Evolutionary conservation across 2,888 invertebrate genomes (phyloP), one percentile per base, ranked within the genome.

Genomic region (Tetranychus piercei): DNA sequence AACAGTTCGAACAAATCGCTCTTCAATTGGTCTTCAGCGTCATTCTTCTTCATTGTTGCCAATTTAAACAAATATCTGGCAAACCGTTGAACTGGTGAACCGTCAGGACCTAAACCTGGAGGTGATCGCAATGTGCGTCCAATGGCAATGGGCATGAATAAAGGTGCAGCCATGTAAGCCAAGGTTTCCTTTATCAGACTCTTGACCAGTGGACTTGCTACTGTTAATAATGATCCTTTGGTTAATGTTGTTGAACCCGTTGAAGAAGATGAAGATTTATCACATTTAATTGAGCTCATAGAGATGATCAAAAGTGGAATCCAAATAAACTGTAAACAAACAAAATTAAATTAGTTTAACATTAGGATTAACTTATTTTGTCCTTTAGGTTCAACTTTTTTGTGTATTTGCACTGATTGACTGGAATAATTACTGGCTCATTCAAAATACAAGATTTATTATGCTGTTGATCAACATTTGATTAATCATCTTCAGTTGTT

Each of bases 71-170:
- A 11, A 44, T 43, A 71, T 15, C 72, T 1, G 3, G 22, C 72
- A 23, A 71, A 44, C 6, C 72, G 72, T 22, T 44, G 44, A 3
- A 71, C 23, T 9, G 44, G 43, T 22, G 43, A n/a, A 9, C 20
- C 43, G 11, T 71, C 72, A 43, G 34, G 72, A 15, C 43, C 43
- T 23, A 71, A 23, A 9, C 72, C 72, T 2, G 34, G 34, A 8
- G 72, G 72, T 71, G 34, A 23, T 4, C 23, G 9, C 2, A 71
- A n/a, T 43, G 72, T 23, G 11, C 72, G n/a, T 34, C 72, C 43
- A 44, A 71, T 43, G 43, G 72, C 72, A 11, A 44, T 23, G 9
- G 72, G 72, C 72, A 71, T 71, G 44, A 71, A 71, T 9, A 71
- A 44, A 8, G 72, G 72, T 8, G 72, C 44, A n/a, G 72, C 72